Conservation (phyloP, 2,113 vertebrate species). For the Marmota monax region DNA sequence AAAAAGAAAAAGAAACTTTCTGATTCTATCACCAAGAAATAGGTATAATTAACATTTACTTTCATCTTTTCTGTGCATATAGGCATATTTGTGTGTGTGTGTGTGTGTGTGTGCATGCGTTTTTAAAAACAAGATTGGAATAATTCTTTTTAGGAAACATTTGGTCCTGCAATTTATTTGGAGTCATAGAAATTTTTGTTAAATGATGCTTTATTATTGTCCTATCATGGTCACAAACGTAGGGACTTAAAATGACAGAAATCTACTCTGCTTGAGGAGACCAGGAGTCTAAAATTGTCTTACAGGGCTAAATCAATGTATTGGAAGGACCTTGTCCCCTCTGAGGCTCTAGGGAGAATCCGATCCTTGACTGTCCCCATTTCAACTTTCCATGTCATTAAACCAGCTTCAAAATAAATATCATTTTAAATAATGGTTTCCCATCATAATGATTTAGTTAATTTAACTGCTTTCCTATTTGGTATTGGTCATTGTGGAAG, state of each 20-base stretch:
- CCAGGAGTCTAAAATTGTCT: not conserved
- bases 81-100: too few species aligned
- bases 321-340: not conserved
- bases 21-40: not conserved
- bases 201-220: not conserved
- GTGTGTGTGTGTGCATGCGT: not conserved
- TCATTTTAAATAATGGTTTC: not conserved
- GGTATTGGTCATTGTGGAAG: not conserved
- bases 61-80: not conserved
- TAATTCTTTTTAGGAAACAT: constrained; percentile 16
- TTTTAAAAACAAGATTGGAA: not conserved
- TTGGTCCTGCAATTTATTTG: not conserved
- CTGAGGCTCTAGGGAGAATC: not conserved
- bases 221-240: not conserved
- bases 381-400: not conserved
- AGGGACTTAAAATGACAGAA: not conserved
- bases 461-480: not conserved
- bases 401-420: not conserved
- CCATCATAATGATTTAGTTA: not conserved
- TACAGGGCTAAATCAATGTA: not conserved
- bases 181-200: not conserved
- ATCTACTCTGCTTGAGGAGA: not conserved
- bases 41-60: not conserved
- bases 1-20: not conserved
- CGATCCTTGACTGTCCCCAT: not conserved